Conservation (phyloP, 2,797 vertebrate genomes). For the Dendrocincla fuliginosa region DNA sequence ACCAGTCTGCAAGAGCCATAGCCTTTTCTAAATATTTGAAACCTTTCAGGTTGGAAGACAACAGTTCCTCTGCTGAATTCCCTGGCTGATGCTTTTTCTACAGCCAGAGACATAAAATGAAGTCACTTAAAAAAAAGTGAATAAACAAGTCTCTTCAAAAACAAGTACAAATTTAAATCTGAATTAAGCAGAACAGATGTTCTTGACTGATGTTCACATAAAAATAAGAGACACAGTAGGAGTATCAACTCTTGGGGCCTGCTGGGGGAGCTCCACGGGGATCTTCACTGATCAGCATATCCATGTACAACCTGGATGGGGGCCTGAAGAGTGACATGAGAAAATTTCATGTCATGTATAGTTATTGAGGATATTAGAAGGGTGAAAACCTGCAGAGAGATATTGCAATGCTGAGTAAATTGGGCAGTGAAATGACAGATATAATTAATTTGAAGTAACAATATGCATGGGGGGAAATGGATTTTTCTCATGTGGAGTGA, state of each 20-base stretch:
- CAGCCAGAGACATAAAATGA: not conserved
- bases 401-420: not conserved
- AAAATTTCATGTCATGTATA: fast-evolving
- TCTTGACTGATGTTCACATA: not conserved
- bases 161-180: not conserved
- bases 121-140: not conserved
- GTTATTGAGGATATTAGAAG: not conserved
- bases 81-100: not conserved
- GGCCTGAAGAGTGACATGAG: not conserved
- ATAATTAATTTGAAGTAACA: not conserved
- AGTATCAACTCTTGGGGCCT: not conserved
- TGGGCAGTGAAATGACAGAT: not conserved
- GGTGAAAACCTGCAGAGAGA: not conserved
- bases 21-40: not conserved
- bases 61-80: not conserved
- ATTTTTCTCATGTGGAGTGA: not conserved
- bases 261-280: not conserved
- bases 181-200: not conserved
- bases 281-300: not conserved
- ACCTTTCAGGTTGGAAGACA: not conserved
- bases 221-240: not conserved
- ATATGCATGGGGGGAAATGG: fast-evolving
- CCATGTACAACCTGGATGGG: not conserved
- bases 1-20: not conserved
- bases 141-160: not conserved